Conservation (phyloP, 2,888 invertebrate species). For the Drosophila diplacantha region DNA sequence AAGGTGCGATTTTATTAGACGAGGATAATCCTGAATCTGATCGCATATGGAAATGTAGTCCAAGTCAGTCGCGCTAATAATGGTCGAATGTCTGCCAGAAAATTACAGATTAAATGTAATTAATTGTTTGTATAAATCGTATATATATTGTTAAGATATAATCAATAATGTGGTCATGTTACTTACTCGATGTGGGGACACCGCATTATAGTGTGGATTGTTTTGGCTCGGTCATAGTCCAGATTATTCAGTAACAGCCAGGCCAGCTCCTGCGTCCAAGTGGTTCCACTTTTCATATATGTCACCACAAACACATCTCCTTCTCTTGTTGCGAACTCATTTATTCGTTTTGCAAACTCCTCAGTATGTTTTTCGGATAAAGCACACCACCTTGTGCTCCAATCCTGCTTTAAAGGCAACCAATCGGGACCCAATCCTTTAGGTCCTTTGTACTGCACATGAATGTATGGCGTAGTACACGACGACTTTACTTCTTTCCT, state of each 20-base stretch:
- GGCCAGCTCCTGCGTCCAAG: slow-evolving; percentile 60
- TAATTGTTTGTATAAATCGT: no score
- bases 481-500: slow-evolving; percentile 13
- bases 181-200: slow-evolving; percentile 50
- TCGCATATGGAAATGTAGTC: slow-evolving; percentile 4
- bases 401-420: slow-evolving; percentile 41
- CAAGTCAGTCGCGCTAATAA: background rate
- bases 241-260: slow-evolving; percentile 59
- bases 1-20: slow-evolving; percentile 60
- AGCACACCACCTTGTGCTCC: slow-evolving; percentile 43
- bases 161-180: accelerated
- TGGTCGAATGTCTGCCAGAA: background rate
- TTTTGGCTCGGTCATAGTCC: slow-evolving; percentile 46
- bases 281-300: slow-evolving; percentile 58
- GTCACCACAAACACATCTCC: slow-evolving; percentile 58
- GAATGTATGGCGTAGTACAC: background rate
- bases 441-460: background rate
- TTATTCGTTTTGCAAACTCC: slow-evolving; percentile 15
- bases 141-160: background rate
- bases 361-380: slow-evolving; percentile 24
- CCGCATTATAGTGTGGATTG: slow-evolving; percentile 14
- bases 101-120: background rate
- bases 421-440: background rate
- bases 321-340: slow-evolving; percentile 47
- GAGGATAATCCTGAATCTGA: slow-evolving; percentile 33